Base-by-base conservation (phyloP, 2,797 vertebrate genomes). In the Malacoraja senta region DNA sequence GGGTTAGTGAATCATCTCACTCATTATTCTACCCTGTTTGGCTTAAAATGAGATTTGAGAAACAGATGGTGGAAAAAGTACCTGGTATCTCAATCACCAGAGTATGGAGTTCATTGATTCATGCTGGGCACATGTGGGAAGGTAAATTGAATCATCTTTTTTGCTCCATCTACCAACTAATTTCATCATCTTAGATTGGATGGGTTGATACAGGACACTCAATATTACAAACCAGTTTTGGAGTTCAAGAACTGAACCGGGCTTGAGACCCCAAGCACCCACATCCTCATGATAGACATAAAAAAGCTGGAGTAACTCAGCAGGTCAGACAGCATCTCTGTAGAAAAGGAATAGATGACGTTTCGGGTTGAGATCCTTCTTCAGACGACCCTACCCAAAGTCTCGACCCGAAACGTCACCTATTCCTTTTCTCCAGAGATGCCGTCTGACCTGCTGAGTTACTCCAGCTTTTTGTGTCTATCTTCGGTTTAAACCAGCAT, bases 31-130 rank as follows among this genome's bases (percentile, higher is more conserved):
- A 38, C 35, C 35, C 53, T 72, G 90, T 76, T 92, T 58, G 38
- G 72, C 13, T 91, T 92, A 76, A 26, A 71, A 29, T 13, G 35
- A 26, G 32, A 71, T 91, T 74, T 72, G 35, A 26, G 71, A 92
- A 92, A 92, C 44, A 92, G 68, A 76, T 92, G 63, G 21, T 76
- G 90, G 71, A 76, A 92, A 74, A 91, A 53, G 53, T 92, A 44
- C 21, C 38, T 76, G 38, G 65, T 76, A 8, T 72, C 83, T 86
- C 83, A 91, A 32, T 91, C 38, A 91, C 72, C 35, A 72, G 12
- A 86, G 58, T 86, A 63, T 63, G 65, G 84, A 88, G 63, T 19
- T 88, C 84, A 88, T 88, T 88, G 84, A 88, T 88, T 88, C 84
- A 88, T 32, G 61, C 65, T 35, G 63, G 6, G 63, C 32, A 63